phyloP scores from a whole-genome alignment of 2,113 vertebrate genomes.

The Trematomus loennbergii region DNA sequence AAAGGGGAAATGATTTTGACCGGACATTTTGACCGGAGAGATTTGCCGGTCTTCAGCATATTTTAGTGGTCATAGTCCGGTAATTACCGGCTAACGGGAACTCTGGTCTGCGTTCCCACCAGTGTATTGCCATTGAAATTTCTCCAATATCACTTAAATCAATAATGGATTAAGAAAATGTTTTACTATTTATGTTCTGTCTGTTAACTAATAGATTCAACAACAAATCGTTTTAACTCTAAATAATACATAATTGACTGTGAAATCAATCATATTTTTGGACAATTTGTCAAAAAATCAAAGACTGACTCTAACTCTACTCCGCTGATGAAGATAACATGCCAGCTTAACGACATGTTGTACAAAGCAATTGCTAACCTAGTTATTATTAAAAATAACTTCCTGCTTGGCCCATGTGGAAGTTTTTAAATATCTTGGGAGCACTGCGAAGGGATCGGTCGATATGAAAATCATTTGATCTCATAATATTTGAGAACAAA shows the following conservation, averaged over 20 bases:
- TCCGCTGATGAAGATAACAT: background rate
- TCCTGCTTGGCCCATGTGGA: background rate
- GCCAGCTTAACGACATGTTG: background rate
- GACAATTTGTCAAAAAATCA: background rate
- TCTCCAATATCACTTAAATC: background rate
- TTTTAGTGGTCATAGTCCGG: too few relatives aligned
- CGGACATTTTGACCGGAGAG: too few relatives aligned
- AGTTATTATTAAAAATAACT: background rate
- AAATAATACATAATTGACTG: background rate
- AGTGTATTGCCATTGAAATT: too few relatives aligned
- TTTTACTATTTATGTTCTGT: background rate
- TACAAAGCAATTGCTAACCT: background rate
- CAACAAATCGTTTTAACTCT: too few relatives aligned
- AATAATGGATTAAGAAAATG: background rate
- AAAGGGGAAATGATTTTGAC: too few relatives aligned
- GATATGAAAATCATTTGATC: too few relatives aligned
- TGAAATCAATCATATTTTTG: background rate
- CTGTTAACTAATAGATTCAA: background rate
- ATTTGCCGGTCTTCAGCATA: too few relatives aligned
- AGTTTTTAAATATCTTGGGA: constrained; percentile 5
- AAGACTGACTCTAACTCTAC: background rate
- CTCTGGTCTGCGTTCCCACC: too few relatives aligned
- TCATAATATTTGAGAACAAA: too few relatives aligned
- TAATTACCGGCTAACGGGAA: too few relatives aligned
- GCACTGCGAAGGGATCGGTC: background rate